These are phyloP conservation scores for Erebia ligea DNA, from an alignment of 2,888 invertebrate genomes.

Conservation along the genomic window DNA sequence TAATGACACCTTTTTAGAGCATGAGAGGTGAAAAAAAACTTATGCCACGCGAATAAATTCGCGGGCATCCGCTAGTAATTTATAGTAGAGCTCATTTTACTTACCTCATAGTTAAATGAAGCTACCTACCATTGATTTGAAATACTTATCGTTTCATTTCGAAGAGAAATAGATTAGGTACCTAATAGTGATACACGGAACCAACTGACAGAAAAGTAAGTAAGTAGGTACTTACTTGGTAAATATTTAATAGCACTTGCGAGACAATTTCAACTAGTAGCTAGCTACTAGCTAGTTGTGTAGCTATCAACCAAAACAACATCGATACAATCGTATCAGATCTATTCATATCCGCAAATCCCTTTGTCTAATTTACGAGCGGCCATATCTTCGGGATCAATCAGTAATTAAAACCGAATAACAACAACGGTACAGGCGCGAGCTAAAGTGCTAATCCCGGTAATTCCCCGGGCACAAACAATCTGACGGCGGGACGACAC, in stretches of 20 bases:
- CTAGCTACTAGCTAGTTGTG: neutral
- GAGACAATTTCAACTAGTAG: slow-evolving; percentile 1
- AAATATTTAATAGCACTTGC: neutral
- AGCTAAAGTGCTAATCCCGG: slow-evolving; percentile 76
- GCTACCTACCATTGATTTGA: too few species aligned
- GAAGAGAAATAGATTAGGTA: too few species aligned
- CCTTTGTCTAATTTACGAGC: slow-evolving; percentile 71
- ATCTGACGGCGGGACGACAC: slow-evolving; percentile 54
- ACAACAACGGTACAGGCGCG: slow-evolving; percentile 55
- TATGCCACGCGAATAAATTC: too few species aligned
- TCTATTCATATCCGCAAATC: slow-evolving; percentile 47
- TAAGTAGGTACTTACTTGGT: neutral
- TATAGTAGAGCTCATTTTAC: too few species aligned
- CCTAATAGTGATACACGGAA: too few species aligned
- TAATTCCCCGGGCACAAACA: slow-evolving; percentile 65
- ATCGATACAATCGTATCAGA: slow-evolving; percentile 29
- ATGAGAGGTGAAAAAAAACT: too few species aligned
- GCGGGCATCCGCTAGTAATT: too few species aligned
- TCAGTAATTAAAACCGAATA: slow-evolving; percentile 73
- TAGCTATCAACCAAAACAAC: slow-evolving; percentile 24
- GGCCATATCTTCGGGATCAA: slow-evolving; percentile 67
- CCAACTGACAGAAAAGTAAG: too few species aligned
- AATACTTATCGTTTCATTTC: too few species aligned
- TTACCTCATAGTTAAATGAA: too few species aligned
- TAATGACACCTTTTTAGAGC: too few species aligned